These are phyloP conservation scores for Drosophila seguyi DNA, from an alignment of 1,140 invertebrate species.

Conservation along the genomic window DNA sequence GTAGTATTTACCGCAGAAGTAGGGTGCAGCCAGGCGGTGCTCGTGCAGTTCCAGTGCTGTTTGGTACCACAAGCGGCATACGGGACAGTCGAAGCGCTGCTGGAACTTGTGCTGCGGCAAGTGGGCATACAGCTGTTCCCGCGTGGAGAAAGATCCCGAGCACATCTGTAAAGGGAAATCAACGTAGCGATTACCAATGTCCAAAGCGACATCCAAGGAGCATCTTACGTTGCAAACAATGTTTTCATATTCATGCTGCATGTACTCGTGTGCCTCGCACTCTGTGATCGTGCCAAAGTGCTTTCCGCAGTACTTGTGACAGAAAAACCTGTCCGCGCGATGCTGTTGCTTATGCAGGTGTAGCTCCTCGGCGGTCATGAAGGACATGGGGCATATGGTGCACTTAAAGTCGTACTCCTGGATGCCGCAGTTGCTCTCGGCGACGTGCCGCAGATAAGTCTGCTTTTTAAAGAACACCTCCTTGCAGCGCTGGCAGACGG, in stretches of 20 bases:
- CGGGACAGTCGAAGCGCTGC: constrained; percentile 75
- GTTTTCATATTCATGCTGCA: constrained; percentile 80
- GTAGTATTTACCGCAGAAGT: constrained; percentile 81
- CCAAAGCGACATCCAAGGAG: neutral
- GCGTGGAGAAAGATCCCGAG: constrained; percentile 62
- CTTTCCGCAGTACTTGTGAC: constrained; percentile 82
- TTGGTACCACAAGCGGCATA: constrained; percentile 81
- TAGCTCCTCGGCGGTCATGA: constrained; percentile 72
- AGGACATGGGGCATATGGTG: constrained; percentile 80
- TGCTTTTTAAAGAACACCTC: constrained; percentile 83
- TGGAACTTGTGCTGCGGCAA: constrained; percentile 78
- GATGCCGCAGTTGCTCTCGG: constrained; percentile 72
- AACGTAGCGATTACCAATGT: neutral
- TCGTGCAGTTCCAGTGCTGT: constrained; percentile 71
- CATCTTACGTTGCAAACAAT: constrained; percentile 81
- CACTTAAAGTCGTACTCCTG: constrained; percentile 83
- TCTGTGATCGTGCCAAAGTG: constrained; percentile 71
- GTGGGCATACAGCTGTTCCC: constrained; percentile 73
- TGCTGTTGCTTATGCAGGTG: constrained; percentile 72
- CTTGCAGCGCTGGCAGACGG: constrained; percentile 81
- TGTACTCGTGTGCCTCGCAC: constrained; percentile 79
- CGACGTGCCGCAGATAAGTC: constrained; percentile 70
- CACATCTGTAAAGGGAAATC: constrained; percentile 63
- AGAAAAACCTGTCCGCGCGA: constrained; percentile 73
- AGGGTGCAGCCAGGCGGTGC: constrained; percentile 73